Evolutionary conservation across 2,888 invertebrate species (phyloP).

Genomic region (Isotomurus palustris): DNA sequence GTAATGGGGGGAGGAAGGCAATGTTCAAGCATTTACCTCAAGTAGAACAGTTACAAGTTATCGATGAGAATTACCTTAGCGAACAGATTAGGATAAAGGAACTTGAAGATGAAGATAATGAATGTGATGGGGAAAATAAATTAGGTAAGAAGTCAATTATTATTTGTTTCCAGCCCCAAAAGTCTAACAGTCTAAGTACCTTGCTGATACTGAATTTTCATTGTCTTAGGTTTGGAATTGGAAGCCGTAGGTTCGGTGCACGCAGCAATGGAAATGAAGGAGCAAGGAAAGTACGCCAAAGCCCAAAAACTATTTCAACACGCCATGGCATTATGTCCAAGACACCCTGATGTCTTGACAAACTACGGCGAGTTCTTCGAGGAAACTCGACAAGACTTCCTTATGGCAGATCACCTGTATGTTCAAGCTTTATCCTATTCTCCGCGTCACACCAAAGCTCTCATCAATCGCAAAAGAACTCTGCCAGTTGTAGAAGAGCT

Average conservation of each 20-base stretch:
- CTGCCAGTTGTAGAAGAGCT: slow-evolving; percentile 77
- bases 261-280: slow-evolving; percentile 78
- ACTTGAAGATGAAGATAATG: slow-evolving; percentile 25
- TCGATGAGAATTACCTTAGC: slow-evolving; percentile 30
- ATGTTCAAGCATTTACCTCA: slow-evolving; percentile 41
- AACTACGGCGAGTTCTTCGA: slow-evolving; percentile 92
- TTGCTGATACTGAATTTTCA: not conserved
- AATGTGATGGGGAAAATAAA: slow-evolving; percentile 44
- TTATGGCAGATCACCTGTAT: slow-evolving; percentile 86
- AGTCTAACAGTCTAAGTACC: slow-evolving; percentile 2
- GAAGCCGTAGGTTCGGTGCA: slow-evolving; percentile 82
- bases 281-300: slow-evolving; percentile 75
- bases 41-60: slow-evolving; percentile 33
- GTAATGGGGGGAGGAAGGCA: slow-evolving; percentile 14
- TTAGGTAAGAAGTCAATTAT: too few relatives aligned
- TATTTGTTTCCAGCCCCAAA: slow-evolving; percentile 1
- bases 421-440: slow-evolving; percentile 71
- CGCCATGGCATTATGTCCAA: slow-evolving; percentile 69
- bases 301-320: slow-evolving; percentile 78
- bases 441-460: slow-evolving; percentile 75
- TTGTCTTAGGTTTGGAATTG: slow-evolving; percentile 53
- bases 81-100: slow-evolving; percentile 11
- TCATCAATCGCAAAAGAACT: slow-evolving; percentile 76
- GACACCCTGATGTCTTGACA: slow-evolving; percentile 85
- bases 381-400: slow-evolving; percentile 68